These are phyloP conservation scores for Octopus bimaculoides DNA, from an alignment of 1,140 invertebrate genomes.

Conservation along the genomic window DNA sequence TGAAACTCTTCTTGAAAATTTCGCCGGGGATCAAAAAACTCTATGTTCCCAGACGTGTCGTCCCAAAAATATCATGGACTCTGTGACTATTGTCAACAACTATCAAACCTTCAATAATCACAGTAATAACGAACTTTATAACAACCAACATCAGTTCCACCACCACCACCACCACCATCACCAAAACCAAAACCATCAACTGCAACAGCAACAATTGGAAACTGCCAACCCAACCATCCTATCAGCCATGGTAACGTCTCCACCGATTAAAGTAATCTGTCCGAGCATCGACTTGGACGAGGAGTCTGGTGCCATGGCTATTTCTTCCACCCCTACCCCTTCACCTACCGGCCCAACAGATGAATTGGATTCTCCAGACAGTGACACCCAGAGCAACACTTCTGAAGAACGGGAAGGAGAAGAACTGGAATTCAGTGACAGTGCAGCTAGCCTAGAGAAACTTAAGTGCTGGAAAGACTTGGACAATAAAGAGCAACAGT, in stretches of 20 bases:
- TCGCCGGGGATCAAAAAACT: slow-evolving; percentile 20
- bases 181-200: slow-evolving; percentile 18
- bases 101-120: slow-evolving; percentile 1
- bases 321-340: background rate
- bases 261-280: slow-evolving; percentile 6
- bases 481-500: slow-evolving; percentile 21
- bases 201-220: background rate
- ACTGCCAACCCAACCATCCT: background rate
- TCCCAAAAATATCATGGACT: slow-evolving; percentile 18
- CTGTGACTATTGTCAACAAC: slow-evolving; percentile 9
- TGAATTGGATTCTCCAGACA: slow-evolving; percentile 18
- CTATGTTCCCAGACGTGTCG: slow-evolving; percentile 16
- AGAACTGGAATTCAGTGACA: slow-evolving; percentile 45
- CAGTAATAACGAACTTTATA: slow-evolving; percentile 10
- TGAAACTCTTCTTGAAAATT: slow-evolving; percentile 63
- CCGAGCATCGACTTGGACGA: slow-evolving; percentile 9
- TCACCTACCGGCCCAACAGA: background rate
- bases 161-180: slow-evolving; percentile 15
- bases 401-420: slow-evolving; percentile 28
- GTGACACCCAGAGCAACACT: slow-evolving; percentile 18
- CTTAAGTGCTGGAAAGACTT: slow-evolving; percentile 30
- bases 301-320: background rate
- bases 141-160: slow-evolving; percentile 15
- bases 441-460: slow-evolving; percentile 33
- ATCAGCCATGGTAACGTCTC: background rate